A percentile compares a stretch with the other conserved stretches of the same genome.
Conservation (phyloP, 2,888 invertebrate genomes). For the Cremastobaeus sp. region DNA sequence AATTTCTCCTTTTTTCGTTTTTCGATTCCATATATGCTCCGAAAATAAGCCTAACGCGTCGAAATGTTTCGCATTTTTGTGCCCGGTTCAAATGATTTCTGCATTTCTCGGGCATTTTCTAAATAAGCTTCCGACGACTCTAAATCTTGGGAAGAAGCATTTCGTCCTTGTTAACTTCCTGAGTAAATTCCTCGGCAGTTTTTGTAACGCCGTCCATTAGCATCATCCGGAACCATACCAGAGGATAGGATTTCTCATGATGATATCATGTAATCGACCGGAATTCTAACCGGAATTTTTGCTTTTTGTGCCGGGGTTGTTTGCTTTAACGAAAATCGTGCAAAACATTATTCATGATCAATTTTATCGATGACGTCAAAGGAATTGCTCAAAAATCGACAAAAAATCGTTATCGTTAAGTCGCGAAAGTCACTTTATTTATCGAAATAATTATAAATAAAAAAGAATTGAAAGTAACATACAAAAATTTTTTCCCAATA, state of each 20-base stretch:
- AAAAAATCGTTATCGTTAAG: too few relatives aligned
- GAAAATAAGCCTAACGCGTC: too few relatives aligned
- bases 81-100: neutral
- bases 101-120: neutral
- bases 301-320: neutral
- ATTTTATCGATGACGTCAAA: too few relatives aligned
- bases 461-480: too few relatives aligned
- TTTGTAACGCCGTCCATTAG: constrained; percentile 1
- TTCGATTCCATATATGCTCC: too few relatives aligned
- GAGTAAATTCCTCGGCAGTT: neutral
- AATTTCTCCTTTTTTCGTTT: too few relatives aligned
- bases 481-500: too few relatives aligned
- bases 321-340: too few relatives aligned
- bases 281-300: neutral
- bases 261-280: constrained; percentile 5
- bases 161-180: neutral
- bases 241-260: neutral
- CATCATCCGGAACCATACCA: neutral
- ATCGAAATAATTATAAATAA: too few relatives aligned
- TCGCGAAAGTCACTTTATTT: too few relatives aligned
- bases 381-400: too few relatives aligned
- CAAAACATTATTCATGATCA: neutral
- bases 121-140: neutral
- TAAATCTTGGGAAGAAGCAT: constrained; percentile 10
- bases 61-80: too few relatives aligned